Percentiles rank a stretch among this genome's conserved stretches.
Evolutionary conservation across 1,140 invertebrate genomes (phyloP).

Genomic region (Colletes gigas): DNA sequence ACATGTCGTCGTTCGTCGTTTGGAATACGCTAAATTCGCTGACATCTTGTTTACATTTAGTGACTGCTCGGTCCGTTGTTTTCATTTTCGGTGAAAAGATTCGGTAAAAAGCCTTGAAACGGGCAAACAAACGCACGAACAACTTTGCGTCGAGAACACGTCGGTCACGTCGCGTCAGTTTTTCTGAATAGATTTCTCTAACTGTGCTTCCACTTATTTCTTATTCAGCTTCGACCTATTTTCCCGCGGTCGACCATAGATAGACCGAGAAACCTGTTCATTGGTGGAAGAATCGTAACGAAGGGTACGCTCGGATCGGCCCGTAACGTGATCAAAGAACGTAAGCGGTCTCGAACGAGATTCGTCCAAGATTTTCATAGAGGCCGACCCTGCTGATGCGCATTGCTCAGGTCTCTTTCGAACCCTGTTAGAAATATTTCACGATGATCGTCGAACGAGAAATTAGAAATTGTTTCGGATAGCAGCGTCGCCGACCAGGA

Average conservation of each 20-base stretch:
- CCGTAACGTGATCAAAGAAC: no score
- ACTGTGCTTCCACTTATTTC: neutral
- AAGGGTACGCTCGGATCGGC: neutral
- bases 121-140: no score
- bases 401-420: no score
- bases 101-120: no score
- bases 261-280: conserved; percentile 16
- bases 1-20: no score
- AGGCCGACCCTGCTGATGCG: no score
- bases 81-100: no score
- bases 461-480: neutral
- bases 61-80: no score
- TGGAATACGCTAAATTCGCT: no score
- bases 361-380: neutral
- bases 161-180: conserved; percentile 3
- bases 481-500: neutral
- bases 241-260: neutral
- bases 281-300: conserved; percentile 29
- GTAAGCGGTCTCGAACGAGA: neutral
- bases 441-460: neutral
- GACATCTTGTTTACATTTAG: no score
- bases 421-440: no score
- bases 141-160: neutral
- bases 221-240: neutral
- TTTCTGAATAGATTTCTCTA: neutral